Evolutionary conservation across 2,797 vertebrate species (phyloP).

Genomic region (Allobates femoralis): DNA sequence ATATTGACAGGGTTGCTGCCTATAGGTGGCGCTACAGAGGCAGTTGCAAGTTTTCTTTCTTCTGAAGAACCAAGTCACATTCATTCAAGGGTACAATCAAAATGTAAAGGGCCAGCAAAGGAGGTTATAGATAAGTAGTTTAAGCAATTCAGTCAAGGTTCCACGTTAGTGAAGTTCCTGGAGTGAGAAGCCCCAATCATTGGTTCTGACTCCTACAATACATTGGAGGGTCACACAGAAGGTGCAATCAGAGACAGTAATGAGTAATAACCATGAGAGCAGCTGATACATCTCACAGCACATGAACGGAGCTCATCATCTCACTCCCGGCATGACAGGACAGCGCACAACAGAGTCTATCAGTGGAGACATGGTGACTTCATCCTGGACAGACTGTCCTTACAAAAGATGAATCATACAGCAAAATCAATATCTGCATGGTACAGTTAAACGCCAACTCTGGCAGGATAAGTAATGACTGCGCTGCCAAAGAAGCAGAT

Average conservation of each 20-base stretch:
- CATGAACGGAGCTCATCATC: background rate
- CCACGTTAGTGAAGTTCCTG: background rate
- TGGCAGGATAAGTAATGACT: constrained; percentile 17
- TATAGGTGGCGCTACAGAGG: too few species aligned
- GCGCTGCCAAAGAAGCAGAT: background rate
- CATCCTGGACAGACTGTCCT: constrained; percentile 53
- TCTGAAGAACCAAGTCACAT: too few species aligned
- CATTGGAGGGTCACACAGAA: background rate
- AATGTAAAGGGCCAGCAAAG: too few species aligned
- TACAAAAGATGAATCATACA: background rate
- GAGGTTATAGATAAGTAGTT: too few species aligned
- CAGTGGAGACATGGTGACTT: constrained; percentile 8
- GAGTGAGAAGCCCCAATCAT: background rate
- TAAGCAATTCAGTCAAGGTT: too few species aligned
- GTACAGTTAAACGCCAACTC: background rate
- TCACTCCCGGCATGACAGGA: background rate
- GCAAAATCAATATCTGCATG: constrained; percentile 41
- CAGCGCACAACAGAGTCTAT: background rate
- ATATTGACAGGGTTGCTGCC: too few species aligned
- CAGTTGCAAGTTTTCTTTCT: too few species aligned
- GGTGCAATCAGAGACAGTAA: background rate
- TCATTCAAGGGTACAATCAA: too few species aligned
- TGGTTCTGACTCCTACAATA: background rate
- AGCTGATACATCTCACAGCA: background rate
- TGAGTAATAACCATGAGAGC: background rate